Conservation (phyloP, 2,888 invertebrate genomes). For the Agonopterix subpropinquella region DNA sequence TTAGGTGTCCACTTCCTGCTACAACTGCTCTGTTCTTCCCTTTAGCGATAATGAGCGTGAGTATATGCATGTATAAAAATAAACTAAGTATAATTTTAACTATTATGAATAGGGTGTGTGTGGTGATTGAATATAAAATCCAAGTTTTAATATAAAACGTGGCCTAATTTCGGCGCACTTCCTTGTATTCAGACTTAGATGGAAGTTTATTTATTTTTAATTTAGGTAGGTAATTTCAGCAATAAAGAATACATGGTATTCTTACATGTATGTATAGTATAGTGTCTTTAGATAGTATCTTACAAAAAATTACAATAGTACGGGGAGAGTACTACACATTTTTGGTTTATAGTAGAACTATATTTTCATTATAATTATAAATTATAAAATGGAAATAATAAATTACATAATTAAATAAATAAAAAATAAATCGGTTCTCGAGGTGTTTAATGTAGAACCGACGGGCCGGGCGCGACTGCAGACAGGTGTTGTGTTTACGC, state of each 20-base stretch:
- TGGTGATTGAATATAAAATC: slow-evolving; percentile 48
- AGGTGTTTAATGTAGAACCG: slow-evolving; percentile 43
- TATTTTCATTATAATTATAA: slow-evolving; percentile 69
- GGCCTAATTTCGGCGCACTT: slow-evolving; percentile 37
- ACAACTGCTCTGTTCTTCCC: no score
- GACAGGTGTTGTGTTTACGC: slow-evolving; percentile 41
- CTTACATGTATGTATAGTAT: slow-evolving; percentile 27
- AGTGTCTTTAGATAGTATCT: slow-evolving; percentile 7
- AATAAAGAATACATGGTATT: slow-evolving; percentile 63
- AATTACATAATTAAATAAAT: slow-evolving; percentile 65
- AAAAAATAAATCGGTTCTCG: slow-evolving; percentile 58
- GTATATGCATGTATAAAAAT: no score
- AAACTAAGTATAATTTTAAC: no score
- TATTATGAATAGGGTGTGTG: slow-evolving; percentile 5
- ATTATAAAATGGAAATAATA: slow-evolving; percentile 74
- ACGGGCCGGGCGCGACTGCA: slow-evolving; percentile 38
- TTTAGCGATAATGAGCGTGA: no score
- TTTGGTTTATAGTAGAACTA: slow-evolving; percentile 67
- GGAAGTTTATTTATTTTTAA: slow-evolving; percentile 54
- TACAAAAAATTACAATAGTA: slow-evolving; percentile 13
- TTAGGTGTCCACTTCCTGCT: no score
- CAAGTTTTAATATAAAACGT: slow-evolving; percentile 38
- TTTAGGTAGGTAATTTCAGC: slow-evolving; percentile 1
- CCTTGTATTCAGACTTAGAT: slow-evolving; percentile 59
- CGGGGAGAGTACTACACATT: slow-evolving; percentile 51